Percentiles rank a stretch among this genome's conserved stretches.
These are phyloP conservation scores for Delichon dasypus DNA, from an alignment of 2,797 vertebrate genomes.

Conservation along the genomic window DNA sequence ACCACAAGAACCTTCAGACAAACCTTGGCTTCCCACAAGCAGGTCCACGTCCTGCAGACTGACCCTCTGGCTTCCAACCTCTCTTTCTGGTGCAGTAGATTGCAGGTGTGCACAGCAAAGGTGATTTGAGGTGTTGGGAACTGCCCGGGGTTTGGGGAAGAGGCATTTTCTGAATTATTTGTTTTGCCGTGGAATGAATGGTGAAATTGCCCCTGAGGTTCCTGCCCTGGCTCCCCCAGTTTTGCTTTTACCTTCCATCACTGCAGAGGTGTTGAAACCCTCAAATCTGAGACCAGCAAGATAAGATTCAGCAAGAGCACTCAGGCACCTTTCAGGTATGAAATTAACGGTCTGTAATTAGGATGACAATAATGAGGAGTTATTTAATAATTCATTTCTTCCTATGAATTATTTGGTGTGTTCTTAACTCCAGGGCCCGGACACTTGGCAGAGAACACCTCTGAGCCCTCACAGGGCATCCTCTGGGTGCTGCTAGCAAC, in stretches of 20 bases:
- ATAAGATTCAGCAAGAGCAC: neutral
- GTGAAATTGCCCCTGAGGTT: neutral
- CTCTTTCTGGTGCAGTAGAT: neutral
- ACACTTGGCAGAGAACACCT: neutral
- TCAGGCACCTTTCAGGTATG: neutral
- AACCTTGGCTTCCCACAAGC: neutral
- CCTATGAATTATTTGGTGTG: neutral
- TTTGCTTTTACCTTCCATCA: neutral
- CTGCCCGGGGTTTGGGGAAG: neutral
- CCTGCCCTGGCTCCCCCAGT: neutral
- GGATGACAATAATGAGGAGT: neutral
- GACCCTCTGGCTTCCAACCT: neutral
- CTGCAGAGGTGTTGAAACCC: neutral
- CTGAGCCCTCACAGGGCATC: neutral
- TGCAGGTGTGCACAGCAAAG: neutral
- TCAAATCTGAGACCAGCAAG: neutral
- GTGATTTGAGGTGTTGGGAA: neutral
- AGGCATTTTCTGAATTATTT: neutral
- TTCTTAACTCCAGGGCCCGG: neutral
- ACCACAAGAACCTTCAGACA: neutral
- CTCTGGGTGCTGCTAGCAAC: fast-evolving
- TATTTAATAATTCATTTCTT: slow-evolving; percentile 25
- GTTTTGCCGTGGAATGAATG: neutral
- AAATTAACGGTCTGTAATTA: neutral
- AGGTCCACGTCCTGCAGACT: neutral